A percentile compares a stretch with the other conserved stretches of the same genome.
Evolutionary conservation across 2,888 invertebrate genomes (phyloP).

Genomic region (Liopterus haemorrhoidalis): DNA sequence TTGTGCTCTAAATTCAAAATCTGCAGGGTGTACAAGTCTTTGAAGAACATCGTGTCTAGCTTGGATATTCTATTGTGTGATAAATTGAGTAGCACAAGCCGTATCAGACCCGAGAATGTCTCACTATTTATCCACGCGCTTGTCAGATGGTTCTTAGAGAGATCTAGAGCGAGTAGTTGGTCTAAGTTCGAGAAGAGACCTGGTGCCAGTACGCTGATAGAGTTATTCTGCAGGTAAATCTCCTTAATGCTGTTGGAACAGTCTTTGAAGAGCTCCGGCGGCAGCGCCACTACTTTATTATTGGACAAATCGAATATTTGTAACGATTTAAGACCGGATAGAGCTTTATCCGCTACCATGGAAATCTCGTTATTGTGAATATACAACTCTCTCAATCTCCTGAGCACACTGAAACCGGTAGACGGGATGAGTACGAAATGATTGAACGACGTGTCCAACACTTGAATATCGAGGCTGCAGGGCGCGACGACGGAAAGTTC

Average conservation of each 20-base stretch:
- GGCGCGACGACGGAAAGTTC: constrained; percentile 44
- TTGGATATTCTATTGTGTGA: constrained; percentile 78
- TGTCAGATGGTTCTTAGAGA: constrained; percentile 80
- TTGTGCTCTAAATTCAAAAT: constrained; percentile 82
- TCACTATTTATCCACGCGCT: constrained; percentile 80
- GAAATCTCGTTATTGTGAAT: constrained; percentile 85
- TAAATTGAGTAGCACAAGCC: constrained; percentile 78
- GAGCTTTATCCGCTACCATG: constrained; percentile 77
- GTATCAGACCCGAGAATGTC: constrained; percentile 81
- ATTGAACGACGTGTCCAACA: constrained; percentile 77
- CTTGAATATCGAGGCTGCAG: constrained; percentile 75
- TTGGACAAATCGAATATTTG: constrained; percentile 83
- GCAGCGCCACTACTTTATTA: constrained; percentile 83
- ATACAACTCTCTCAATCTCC: constrained; percentile 71
- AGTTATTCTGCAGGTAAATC: constrained; percentile 86
- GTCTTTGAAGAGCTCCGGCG: constrained; percentile 78
- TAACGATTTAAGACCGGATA: constrained; percentile 73
- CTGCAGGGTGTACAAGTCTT: constrained; percentile 78
- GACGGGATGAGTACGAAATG: constrained; percentile 78
- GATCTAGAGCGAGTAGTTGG: constrained; percentile 72
- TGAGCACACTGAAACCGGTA: constrained; percentile 73
- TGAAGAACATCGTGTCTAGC: constrained; percentile 76
- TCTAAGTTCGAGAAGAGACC: constrained; percentile 80
- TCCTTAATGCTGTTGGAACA: constrained; percentile 74
- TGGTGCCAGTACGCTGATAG: constrained; percentile 77